Conservation (phyloP, 37 sponge, comb jelly and placozoan species). For the Cladorhizidae sp. region DNA sequence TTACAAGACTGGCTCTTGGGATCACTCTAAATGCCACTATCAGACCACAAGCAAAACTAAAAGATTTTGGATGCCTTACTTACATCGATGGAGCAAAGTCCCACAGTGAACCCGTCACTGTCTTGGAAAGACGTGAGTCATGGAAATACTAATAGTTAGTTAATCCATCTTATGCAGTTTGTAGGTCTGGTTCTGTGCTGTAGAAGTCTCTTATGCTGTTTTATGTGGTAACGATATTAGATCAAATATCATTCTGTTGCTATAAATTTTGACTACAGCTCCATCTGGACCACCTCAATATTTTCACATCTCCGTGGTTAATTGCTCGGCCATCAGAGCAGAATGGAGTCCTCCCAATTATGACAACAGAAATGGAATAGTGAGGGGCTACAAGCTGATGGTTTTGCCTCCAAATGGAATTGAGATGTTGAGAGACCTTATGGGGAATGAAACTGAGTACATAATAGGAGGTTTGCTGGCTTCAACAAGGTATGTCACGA, state of each 20-base stretch:
- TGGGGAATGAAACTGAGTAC: background rate
- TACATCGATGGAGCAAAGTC: too few species aligned
- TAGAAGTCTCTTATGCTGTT: too few species aligned
- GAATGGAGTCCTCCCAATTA: slow-evolving; percentile 19
- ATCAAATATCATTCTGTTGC: too few species aligned
- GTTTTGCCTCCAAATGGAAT: background rate
- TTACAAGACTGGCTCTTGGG: too few species aligned
- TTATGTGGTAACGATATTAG: too few species aligned
- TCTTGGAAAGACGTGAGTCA: background rate
- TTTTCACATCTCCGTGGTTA: slow-evolving; percentile 19
- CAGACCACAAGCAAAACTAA: too few species aligned
- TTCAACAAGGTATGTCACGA: slow-evolving; percentile 9
- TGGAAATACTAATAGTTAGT: too few species aligned
- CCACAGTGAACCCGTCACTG: too few species aligned
- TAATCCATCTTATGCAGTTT: too few species aligned
- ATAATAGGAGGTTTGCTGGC: slow-evolving; percentile 14
- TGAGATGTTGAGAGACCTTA: slow-evolving; percentile 4
- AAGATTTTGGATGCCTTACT: too few species aligned
- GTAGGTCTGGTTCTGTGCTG: too few species aligned
- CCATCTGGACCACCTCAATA: slow-evolving; percentile 25
- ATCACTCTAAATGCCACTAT: too few species aligned
- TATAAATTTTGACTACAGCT: slow-evolving; percentile 5
- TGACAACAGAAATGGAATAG: slow-evolving; percentile 8
- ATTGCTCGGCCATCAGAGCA: slow-evolving; percentile 30
- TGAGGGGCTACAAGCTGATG: slow-evolving; percentile 39